Conservation (phyloP, 2,113 vertebrate genomes). For the Festucalex cinctus region DNA sequence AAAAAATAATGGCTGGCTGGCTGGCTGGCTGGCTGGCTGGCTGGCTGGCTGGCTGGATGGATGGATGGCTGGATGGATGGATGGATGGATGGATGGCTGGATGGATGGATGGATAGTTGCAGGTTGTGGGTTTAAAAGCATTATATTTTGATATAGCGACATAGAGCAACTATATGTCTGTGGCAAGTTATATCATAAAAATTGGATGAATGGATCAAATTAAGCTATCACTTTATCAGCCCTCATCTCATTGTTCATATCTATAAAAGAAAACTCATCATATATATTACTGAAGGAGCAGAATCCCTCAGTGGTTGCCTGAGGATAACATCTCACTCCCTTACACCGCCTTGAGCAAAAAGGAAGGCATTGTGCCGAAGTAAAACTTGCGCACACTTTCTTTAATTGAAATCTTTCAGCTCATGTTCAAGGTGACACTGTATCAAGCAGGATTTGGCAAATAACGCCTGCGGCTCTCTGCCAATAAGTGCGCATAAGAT, state of each 20-base stretch:
- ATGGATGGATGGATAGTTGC: too few species aligned
- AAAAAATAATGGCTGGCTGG: too few species aligned
- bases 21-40: too few species aligned
- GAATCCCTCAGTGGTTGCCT: not conserved
- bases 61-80: too few species aligned
- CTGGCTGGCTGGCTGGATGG: too few species aligned
- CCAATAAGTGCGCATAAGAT: not conserved
- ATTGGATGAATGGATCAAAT: too few species aligned
- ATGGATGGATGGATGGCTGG: too few species aligned
- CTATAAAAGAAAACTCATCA: not conserved
- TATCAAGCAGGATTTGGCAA: not conserved
- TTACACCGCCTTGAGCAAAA: not conserved
- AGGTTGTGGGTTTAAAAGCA: too few species aligned
- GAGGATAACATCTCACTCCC: not conserved
- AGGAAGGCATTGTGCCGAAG: not conserved
- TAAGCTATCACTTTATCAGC: not conserved
- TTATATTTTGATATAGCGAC: too few species aligned
- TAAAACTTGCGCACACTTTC: not conserved
- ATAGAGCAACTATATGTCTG: too few species aligned
- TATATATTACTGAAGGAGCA: not conserved
- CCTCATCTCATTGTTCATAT: not conserved
- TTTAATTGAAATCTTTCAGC: not conserved
- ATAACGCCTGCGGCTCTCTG: not conserved
- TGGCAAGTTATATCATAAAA: too few species aligned
- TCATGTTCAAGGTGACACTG: slow-evolving; percentile 6